A percentile compares a stretch with the other conserved stretches of the same genome.
Conservation (phyloP, 2,113 vertebrate species). For the Cichladusa arquata region DNA sequence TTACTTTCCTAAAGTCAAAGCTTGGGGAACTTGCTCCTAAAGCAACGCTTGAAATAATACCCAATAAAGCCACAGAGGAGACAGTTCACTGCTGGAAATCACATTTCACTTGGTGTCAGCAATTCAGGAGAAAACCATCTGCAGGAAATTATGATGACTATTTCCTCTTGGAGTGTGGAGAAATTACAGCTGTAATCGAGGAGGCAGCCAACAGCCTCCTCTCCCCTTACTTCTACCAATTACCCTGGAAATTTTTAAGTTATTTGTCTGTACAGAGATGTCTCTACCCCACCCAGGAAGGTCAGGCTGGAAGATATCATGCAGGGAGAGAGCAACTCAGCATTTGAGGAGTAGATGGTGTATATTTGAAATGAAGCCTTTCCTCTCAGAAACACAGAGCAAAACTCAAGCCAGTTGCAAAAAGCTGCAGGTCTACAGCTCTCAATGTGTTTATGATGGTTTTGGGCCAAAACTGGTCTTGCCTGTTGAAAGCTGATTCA, state of each 20-base stretch:
- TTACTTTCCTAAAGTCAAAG: background rate
- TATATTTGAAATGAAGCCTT: background rate
- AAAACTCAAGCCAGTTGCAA: background rate
- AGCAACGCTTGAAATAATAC: background rate
- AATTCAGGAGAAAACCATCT: constrained; percentile 14
- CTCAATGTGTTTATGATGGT: background rate
- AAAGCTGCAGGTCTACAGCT: background rate
- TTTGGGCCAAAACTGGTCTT: background rate
- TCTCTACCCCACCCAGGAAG: background rate
- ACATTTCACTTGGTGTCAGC: background rate
- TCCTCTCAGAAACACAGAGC: background rate
- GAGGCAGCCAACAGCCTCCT: background rate
- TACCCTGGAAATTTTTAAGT: background rate
- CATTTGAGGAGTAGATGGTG: rapidly evolving
- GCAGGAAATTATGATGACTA: constrained; percentile 21
- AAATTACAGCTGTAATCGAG: constrained; percentile 3
- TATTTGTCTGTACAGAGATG: rapidly evolving
- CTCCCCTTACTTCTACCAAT: background rate
- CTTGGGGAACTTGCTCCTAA: background rate
- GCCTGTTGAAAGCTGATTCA: background rate
- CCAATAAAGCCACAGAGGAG: background rate
- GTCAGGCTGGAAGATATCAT: background rate
- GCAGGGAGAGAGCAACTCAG: background rate
- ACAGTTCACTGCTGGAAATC: background rate
- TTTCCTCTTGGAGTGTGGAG: background rate